Percentiles rank a stretch among this genome's conserved stretches.
Conservation (phyloP, 2,113 vertebrate genomes). For the Oxyura jamaicensis region DNA sequence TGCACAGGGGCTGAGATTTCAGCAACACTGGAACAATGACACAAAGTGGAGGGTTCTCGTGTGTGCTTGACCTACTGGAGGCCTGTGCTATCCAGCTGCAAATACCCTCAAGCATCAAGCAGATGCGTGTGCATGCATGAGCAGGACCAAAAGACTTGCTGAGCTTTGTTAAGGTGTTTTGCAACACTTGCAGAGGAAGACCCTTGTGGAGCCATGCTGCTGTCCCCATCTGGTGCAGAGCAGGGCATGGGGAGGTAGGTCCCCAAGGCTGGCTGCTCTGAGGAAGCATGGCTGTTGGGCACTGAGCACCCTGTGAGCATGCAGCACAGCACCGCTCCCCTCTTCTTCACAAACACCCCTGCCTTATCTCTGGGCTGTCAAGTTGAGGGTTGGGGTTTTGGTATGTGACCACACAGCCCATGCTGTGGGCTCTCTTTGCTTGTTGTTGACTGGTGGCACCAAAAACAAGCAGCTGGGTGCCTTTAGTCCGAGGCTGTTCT, state of each 20-base stretch:
- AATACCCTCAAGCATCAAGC: not conserved
- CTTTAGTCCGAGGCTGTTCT: not conserved
- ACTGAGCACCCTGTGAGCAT: rapidly evolving
- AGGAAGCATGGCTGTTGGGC: too few relatives aligned
- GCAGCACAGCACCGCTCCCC: not conserved
- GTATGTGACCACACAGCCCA: not conserved
- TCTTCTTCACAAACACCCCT: not conserved
- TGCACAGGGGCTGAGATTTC: not conserved
- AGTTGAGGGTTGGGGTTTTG: not conserved
- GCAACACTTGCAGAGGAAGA: not conserved
- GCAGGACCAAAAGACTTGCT: not conserved
- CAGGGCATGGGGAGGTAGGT: not conserved
- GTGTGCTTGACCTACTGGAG: not conserved
- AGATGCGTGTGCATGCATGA: not conserved
- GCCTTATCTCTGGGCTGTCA: not conserved
- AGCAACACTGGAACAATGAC: not conserved
- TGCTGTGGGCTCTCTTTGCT: rapidly evolving
- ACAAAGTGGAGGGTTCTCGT: not conserved
- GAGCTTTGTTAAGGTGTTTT: not conserved
- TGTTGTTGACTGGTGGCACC: not conserved
- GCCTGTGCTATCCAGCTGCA: not conserved
- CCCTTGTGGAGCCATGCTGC: not conserved
- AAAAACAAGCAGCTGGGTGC: not conserved
- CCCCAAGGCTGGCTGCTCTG: not conserved
- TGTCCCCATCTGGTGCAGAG: not conserved